Evolutionary conservation across 2,888 invertebrate species (phyloP).

Genomic region (Lasioglossum morio): DNA sequence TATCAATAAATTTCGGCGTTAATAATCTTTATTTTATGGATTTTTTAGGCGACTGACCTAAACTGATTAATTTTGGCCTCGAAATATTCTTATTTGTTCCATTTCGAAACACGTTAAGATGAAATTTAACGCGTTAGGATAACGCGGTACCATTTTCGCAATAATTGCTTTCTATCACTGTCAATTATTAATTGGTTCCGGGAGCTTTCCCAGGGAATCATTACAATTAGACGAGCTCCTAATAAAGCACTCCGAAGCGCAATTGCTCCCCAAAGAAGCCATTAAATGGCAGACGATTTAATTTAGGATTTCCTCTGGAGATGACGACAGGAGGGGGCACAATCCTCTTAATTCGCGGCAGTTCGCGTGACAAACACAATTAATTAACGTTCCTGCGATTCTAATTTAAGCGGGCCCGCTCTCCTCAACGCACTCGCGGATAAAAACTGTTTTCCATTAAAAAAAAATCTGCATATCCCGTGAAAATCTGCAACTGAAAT

Average conservation of each 20-base stretch:
- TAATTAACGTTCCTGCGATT: constrained; percentile 44
- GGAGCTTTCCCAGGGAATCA: background rate
- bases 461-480: constrained; percentile 19
- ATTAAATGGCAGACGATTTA: constrained; percentile 30
- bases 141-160: background rate
- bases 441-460: background rate
- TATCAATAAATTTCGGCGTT: too few relatives aligned
- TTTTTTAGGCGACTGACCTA: too few relatives aligned
- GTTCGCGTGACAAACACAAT: constrained; percentile 37
- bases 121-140: background rate
- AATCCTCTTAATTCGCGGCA: constrained; percentile 33
- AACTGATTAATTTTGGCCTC: too few relatives aligned
- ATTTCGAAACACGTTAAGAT: too few relatives aligned
- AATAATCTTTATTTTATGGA: too few relatives aligned
- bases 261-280: background rate
- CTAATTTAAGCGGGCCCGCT: background rate
- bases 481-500: background rate
- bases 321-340: background rate
- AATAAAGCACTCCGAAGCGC: background rate
- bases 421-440: background rate
- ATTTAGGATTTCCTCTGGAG: constrained; percentile 23
- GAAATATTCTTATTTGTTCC: too few relatives aligned
- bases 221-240: background rate
- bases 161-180: background rate
- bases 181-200: background rate